Evolutionary conservation across 2,113 vertebrate genomes (phyloP), one percentile per base, ranked within the genome.

Genomic region (Cyanocitta stelleri): DNA sequence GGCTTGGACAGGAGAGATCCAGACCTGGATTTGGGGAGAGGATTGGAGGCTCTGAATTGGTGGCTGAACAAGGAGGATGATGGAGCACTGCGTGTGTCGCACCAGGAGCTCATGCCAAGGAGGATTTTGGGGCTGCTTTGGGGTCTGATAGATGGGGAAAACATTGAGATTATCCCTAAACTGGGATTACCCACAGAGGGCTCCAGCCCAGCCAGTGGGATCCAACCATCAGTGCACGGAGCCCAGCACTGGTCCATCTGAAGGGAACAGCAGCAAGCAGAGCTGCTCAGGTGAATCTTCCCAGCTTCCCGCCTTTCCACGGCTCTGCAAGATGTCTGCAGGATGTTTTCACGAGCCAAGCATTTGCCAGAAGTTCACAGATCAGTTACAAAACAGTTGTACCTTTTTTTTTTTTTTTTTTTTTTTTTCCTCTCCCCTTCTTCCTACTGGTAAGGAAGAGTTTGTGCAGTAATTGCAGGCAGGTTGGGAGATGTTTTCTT

Each of bases 401-500:
- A 93, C 83, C 24, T 74, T 46, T 46, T 17, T 23, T 23, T 39
- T 37, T 18, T 15, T 23, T 37, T 49, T 61, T 85, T 56, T 71
- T 83, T 71, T 85, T 79, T 30, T 68, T 26, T 17, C 67, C 55
- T 82, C 58, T 90, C 67, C 43, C 66, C 80, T 85, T 92, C 86
- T 91, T 97, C 93, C 97, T 94, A 97, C 97, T 98, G 90, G 94
- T 98, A 96, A 97, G 97, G 95, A 98, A 95, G 97, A 97, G 95
- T 81, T 97, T 94, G 97, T 96, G 93, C 96, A 97, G 96, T 98
- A 98, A 98, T 98, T 98, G 97, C 97, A 98, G 98, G 98, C 98
- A 98, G 98, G 98, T 98, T 93, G 97, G 97, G 98, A 98, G 98
- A 98, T 95, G 98, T 98, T 97, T 96, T 94, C 98, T 98, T 98